A percentile compares a stretch with the other conserved stretches of the same genome.
Evolutionary conservation across 2,113 vertebrate genomes (phyloP).

Genomic region (Hemiscyllium ocellatum): DNA sequence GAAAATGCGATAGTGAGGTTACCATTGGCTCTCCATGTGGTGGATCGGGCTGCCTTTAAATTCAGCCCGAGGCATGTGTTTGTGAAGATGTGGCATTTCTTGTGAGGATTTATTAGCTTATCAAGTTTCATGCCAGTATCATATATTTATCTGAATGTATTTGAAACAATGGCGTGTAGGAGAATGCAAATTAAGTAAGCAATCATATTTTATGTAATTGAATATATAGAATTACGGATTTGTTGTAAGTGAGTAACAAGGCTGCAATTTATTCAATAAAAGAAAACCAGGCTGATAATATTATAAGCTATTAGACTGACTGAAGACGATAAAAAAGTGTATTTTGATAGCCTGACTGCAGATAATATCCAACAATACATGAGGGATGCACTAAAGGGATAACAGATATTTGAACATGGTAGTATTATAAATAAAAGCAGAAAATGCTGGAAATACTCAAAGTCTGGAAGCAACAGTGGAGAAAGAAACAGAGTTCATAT

Average conservation of each 20-base stretch:
- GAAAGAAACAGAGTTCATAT: not conserved
- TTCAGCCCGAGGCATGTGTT: not conserved
- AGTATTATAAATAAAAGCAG: not conserved
- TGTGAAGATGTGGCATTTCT: not conserved
- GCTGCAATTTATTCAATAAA: constrained; percentile 21
- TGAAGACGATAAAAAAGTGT: not conserved
- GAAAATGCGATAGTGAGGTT: not conserved
- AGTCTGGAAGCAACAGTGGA: not conserved
- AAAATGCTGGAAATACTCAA: not conserved
- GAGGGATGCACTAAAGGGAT: not conserved
- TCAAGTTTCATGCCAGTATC: not conserved
- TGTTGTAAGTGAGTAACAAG: constrained; percentile 12
- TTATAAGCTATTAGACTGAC: not conserved
- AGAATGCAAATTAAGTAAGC: not conserved
- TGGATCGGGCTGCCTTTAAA: not conserved
- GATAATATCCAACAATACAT: not conserved
- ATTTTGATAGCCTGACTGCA: not conserved
- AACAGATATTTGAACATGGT: not conserved
- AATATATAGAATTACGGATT: constrained; percentile 3
- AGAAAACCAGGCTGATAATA: not conserved
- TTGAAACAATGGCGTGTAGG: not conserved
- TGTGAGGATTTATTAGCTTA: not conserved
- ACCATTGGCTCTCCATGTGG: not conserved
- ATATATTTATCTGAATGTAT: not conserved
- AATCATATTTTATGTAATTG: not conserved